phyloP scores from a whole-genome alignment of 2,113 vertebrate genomes.

The Carassius carassius region DNA sequence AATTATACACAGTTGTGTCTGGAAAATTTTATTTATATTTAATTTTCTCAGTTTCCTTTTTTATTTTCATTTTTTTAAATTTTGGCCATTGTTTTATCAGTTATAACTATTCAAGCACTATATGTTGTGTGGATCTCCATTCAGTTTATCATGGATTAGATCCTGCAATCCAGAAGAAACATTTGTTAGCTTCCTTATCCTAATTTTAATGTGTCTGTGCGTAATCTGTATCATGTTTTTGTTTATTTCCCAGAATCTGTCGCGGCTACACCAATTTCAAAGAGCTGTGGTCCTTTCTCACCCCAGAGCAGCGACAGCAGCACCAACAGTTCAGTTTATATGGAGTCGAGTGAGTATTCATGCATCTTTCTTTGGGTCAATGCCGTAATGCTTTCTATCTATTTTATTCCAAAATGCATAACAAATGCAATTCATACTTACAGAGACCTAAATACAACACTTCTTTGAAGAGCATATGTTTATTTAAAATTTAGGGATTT shows the following conservation, averaged over 20 bases:
- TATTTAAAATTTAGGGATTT: neutral
- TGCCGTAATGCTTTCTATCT: neutral
- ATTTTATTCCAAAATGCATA: neutral
- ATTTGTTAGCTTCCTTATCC: neutral
- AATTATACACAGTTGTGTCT: neutral
- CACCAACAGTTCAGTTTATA: conserved; percentile 79
- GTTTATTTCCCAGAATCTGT: conserved; percentile 76
- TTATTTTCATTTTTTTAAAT: neutral
- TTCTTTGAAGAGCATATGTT: neutral
- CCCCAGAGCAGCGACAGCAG: conserved; percentile 76
- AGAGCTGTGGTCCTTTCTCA: conserved; percentile 74
- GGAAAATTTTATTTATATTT: neutral
- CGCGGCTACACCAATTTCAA: conserved; percentile 65
- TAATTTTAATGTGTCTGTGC: neutral
- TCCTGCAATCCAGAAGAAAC: neutral
- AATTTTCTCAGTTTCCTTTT: neutral
- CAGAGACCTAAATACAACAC: neutral
- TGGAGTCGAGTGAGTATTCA: conserved; percentile 83
- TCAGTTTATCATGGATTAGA: conserved; percentile 6
- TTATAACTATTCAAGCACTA: neutral
- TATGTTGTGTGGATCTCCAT: neutral
- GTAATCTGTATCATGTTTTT: conserved; percentile 20
- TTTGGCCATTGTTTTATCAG: neutral
- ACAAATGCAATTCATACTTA: neutral
- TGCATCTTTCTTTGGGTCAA: conserved; percentile 10